Evolutionary conservation across 2,888 invertebrate species (phyloP), one percentile per base, ranked within the genome.

Genomic region (Julus scanicus): DNA sequence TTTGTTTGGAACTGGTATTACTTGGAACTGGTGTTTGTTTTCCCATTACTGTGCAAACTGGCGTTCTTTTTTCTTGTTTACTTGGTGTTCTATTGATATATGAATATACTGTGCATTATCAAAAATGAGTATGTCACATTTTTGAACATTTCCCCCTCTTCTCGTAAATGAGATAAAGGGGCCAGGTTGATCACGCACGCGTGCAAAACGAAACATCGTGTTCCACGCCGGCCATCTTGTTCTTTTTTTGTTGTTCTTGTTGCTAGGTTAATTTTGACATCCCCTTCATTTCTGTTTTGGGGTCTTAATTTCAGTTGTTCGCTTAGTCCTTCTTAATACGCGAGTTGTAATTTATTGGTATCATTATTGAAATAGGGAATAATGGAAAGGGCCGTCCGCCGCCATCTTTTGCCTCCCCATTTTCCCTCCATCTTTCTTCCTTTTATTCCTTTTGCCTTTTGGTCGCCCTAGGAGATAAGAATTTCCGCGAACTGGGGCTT

Each of bases 291-390:
- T 80, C n/a, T 44, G 15, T 85, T 85, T 29, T 29, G 29, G n/a
- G 85, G 48, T 20, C 85, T 80, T 80, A 80, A 29, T 80, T 80
- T 80, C 6, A 80, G 29, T 29, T n/a, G 40, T n/a, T 48, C 85
- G 44, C 29, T 85, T 11, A 20, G 20, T 44, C 49, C 85, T 39
- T 85, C 37, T 85, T 49, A 48, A 48, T 85, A 85, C 44, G 85
- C 85, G 85, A 85, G 85, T 6, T 15, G 44, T 85, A 85, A 48
- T 85, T 85, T 85, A 85, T 85, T 85, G 85, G 85, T 44, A 85
- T 85, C 85, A 39, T 85, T 85, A 85, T 85, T 85, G 85, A 85
- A 85, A 85, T 49, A 29, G n/a, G 44, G 44, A 29, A 29, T 29
- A 29, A 29, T 29, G 29, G 29, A 85, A 48, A 85, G 44, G 48